Base-by-base conservation (phyloP, 2,797 vertebrate genomes). In the Glossophaga mutica region DNA sequence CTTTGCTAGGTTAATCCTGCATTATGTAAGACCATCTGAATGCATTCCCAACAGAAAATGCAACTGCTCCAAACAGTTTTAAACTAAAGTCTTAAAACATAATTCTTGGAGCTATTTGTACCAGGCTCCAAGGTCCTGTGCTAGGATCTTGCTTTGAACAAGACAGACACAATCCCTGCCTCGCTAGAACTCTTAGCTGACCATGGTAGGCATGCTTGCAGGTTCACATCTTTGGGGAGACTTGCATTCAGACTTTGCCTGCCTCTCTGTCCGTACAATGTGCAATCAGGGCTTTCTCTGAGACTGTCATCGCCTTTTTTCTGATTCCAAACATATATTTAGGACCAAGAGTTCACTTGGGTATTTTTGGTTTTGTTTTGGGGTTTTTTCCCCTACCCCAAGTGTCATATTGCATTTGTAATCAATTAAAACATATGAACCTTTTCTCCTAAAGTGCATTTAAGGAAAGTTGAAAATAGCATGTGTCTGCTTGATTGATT, bases 381-480 rank as follows among this genome's bases (percentile, higher is more conserved):
- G 44, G 50, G 22, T 68, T 34, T 29, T 62, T 68, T 55, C 26
- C 32, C 21, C 10, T 37, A 15, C 6, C 62, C 62, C 68, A 42
- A 34, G n/a, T 26, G 12, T 87, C 37, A 65, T 55, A 37, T 6
- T 90, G 82, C n/a, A n/a, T 78, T 86, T 94, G 39, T 42, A 81
- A 16, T 48, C 42, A 76, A 3, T 88, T 81, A 82, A 76, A 73
- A 55, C 59, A 87, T 84, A 24, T 29, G 24, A 87, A 21, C n/a
- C 39, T 73, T 79, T 86, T 32, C 18, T 87, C n/a, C 67, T 52
- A 48, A 50, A 34, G 67, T 44, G 26, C 65, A 16, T 46, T 76
- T 34, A 83, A 87, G 29, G 34, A 37, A 77, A 2, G 19, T n/a
- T 62, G 71, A 81, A 87, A 96, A 87, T 52, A 78, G 46, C 84